Conservation (phyloP, 53 echinoderm and acorn worm genomes). For the Stichopus horrens region DNA sequence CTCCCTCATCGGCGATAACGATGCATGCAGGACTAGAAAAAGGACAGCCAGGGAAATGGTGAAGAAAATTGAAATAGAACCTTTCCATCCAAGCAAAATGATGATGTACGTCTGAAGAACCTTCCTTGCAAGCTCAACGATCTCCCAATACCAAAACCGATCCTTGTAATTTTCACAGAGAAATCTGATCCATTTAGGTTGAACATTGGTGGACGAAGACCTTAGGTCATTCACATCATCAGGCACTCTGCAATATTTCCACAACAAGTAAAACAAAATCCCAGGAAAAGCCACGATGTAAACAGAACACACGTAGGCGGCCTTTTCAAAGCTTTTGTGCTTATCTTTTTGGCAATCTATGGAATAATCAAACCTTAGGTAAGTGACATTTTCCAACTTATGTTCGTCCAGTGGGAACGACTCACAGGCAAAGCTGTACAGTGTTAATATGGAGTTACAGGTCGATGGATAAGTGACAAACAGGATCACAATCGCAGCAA, state of each 20-base stretch:
- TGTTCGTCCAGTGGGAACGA: constrained; percentile 45
- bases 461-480: constrained; percentile 59
- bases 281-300: constrained; percentile 65
- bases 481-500: constrained; percentile 40
- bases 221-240: background rate
- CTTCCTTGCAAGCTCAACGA: background rate
- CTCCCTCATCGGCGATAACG: background rate
- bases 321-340: constrained; percentile 15
- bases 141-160: background rate
- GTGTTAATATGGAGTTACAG: constrained; percentile 44
- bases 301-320: constrained; percentile 40
- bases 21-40: background rate
- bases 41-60: background rate
- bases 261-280: constrained; percentile 45
- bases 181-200: background rate
- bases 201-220: background rate
- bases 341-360: constrained; percentile 44
- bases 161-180: background rate
- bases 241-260: background rate
- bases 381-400: background rate
- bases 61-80: background rate
- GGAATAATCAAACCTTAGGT: constrained; percentile 56
- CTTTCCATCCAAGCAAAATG: background rate
- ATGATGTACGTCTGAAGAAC: background rate
- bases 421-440: constrained; percentile 56